Base-by-base conservation (phyloP, 64 coral and sea anemone species). In the Acropora yongei region DNA sequence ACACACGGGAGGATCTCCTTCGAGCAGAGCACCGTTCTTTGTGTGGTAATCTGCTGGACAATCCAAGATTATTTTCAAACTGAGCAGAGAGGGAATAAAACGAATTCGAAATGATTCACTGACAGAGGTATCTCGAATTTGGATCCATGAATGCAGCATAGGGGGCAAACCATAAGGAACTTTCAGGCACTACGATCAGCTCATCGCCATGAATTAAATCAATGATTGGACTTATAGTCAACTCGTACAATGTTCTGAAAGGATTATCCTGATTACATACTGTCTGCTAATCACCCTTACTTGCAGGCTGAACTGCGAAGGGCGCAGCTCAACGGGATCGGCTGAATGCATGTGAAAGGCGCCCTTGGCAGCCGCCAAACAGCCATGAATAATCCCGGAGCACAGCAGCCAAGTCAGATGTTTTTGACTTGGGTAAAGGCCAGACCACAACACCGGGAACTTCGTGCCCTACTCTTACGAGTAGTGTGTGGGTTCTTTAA, bases 81-180 rank as follows among this genome's bases (percentile, higher is more conserved):
- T 65, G 30, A 58, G n/a, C 13, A 83, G 6, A 40, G 80, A 83
- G 5, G 80, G 80, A 83, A 66, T 66, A 3, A 83, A 20, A 41
- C 80, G 57, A 18, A 83, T 83, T 16, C 80, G 30, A 3, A 66
- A 42, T 2, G 53, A 58, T 19, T 82, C 47, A 58, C 49, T 66
- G n/a, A n/a, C n/a, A n/a, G 0, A 84, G 67, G 14, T 61, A 68
- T 41, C 18, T 65, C 1, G 61, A 66, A 66, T 66, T 66, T 14
- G 61, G 2, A 66, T 66, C 61, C 61, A 17, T 66, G 8, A 66
- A 66, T 1, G 61, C 61, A 8, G 61, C 61, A 66, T 66, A 66
- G 17, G 61, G 61, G 17, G 9, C 61, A 6, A 66, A 10, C 61
- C 61, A 66, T 17, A 66, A 17, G 3, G 61, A 14, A 10, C 61